These are phyloP conservation scores for Drosophila pruinosa DNA, from an alignment of 1,140 invertebrate genomes.

Conservation along the genomic window DNA sequence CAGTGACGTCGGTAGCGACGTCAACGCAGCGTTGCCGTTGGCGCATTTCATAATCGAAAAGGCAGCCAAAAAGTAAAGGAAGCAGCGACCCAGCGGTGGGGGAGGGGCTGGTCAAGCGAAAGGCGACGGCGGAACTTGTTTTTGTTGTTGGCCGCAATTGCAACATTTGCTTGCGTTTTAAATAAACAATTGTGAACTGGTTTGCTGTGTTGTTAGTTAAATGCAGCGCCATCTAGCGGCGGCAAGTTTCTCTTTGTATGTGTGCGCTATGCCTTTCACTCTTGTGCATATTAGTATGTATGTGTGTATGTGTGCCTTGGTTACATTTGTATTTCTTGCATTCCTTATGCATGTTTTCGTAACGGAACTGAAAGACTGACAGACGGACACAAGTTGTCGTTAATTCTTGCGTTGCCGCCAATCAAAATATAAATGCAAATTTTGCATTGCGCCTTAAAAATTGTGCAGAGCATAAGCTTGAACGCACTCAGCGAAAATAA, in stretches of 20 bases:
- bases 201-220: constrained; percentile 22
- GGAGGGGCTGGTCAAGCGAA: constrained; percentile 48
- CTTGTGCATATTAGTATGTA: neutral
- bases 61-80: constrained; percentile 21
- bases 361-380: neutral
- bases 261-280: constrained; percentile 31
- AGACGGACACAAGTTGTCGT: neutral
- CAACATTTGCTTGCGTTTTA: constrained; percentile 57
- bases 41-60: constrained; percentile 56
- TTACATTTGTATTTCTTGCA: neutral
- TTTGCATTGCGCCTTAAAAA: constrained; percentile 43
- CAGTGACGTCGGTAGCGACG: neutral
- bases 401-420: neutral
- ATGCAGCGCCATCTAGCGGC: constrained; percentile 50
- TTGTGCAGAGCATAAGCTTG: no score
- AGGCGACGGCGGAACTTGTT: constrained; percentile 62
- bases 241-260: neutral
- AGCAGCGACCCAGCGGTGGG: constrained; percentile 50
- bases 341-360: constrained; percentile 23
- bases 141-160: constrained; percentile 38
- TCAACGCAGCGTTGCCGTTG: constrained; percentile 15
- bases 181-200: constrained; percentile 46
- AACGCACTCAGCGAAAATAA: constrained; percentile 44
- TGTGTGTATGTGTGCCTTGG: neutral
- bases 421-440: constrained; percentile 52